These are phyloP conservation scores for Diplosoma virens DNA, from an alignment of 23 tunicate species.

Conservation along the genomic window DNA sequence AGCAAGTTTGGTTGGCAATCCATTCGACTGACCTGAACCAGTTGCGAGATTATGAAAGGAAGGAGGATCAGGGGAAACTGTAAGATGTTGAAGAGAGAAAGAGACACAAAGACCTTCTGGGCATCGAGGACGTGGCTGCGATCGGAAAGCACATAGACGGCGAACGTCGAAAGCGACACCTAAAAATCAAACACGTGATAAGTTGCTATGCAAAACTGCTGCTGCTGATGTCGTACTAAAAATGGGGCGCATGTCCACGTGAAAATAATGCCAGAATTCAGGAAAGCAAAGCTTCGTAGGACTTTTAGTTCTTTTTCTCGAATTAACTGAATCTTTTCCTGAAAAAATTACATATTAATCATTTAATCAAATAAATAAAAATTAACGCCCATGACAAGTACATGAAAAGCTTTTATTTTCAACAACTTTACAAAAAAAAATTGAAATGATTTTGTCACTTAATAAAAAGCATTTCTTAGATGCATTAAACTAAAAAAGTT, in stretches of 20 bases:
- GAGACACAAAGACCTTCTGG: conserved; percentile 54
- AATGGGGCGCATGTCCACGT: conserved; percentile 89
- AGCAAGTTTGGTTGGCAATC: too few species aligned
- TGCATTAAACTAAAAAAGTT: too few species aligned
- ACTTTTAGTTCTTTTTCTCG: conserved; percentile 54
- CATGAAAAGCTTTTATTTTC: too few species aligned
- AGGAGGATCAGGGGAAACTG: conserved; percentile 59
- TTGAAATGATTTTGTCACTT: too few species aligned
- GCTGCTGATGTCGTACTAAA: conserved; percentile 66
- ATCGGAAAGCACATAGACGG: conserved; percentile 52
- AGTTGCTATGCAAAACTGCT: too few species aligned
- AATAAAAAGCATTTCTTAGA: too few species aligned
- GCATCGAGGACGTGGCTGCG: conserved; percentile 34
- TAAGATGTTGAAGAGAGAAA: conserved; percentile 64
- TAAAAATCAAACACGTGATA: too few species aligned
- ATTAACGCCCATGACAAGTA: too few species aligned
- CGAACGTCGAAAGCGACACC: conserved; percentile 61
- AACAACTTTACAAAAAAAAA: too few species aligned
- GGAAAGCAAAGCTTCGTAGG: conserved; percentile 63
- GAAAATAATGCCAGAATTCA: conserved; percentile 70
- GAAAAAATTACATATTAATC: too few species aligned
- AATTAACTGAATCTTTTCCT: conserved; percentile 69
- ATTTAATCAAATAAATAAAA: too few species aligned
- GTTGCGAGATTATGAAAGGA: conserved; percentile 37
- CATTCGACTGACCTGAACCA: conserved; percentile 32